Base-by-base conservation (phyloP, 2,888 invertebrate genomes). In the Xanthorhoe spadicearia region DNA sequence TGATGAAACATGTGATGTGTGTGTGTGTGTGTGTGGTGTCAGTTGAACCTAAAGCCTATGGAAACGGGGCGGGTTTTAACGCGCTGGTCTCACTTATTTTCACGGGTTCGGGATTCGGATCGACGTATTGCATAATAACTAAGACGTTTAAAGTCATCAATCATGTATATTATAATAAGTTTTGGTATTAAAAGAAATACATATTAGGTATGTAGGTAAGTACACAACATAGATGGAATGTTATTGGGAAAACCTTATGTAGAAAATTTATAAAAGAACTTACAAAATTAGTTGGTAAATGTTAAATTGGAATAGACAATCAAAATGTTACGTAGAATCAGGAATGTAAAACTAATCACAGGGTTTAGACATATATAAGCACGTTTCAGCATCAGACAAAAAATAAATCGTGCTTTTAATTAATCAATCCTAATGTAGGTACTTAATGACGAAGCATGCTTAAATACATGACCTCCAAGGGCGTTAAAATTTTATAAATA, bases 311-410 rank as follows among this genome's bases (percentile, higher is more conserved):
- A 23, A 23, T 23, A 32, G 32, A 7, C n/a, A 61, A 17, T 53
- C 53, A 50, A 55, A 49, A 51, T 10, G 38, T 49, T 23, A n/a
- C 54, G 23, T 53, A 54, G 6, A 43, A 15, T 19, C 0, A 55
- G 61, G 61, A 62, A 62, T 62, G 61, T 55, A 17, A 49, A 50
- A 23, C 50, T 55, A 55, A 61, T 35, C 54, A 38, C 55, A 59
- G 7, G 49, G 35, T 35, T 48, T 7, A 48, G 48, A 2, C 17
- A 23, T 23, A 23, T 7, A 17, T 48, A 48, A 15, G 48, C 48
- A 48, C 17, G 48, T 17, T 15, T 48, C 8, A 48, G 15, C 8
- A 48, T 48, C 17, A 8, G 15, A n/a, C 4, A 46, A 4, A 46
- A 15, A 8, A 38, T 10, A 38, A 38, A 10, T 38, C 9, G 13